phyloP scores from a whole-genome alignment of 2,888 invertebrate genomes.

The Dryobotodes eremita region DNA sequence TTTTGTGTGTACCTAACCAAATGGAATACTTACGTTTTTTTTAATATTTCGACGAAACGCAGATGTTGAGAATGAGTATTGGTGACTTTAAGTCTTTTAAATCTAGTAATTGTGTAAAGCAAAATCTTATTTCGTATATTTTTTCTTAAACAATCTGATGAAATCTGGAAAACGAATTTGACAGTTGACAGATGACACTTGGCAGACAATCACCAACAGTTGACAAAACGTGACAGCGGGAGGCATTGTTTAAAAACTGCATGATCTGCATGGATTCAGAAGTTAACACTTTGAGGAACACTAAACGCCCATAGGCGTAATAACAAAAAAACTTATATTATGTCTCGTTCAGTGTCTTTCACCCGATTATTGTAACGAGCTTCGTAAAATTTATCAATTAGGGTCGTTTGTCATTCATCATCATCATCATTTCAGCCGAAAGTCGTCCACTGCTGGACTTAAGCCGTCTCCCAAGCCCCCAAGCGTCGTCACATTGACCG shows the following conservation, averaged over 20 bases:
- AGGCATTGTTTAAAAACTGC: neutral
- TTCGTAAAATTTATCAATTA: neutral
- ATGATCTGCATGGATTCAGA: neutral
- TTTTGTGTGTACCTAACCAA: neutral
- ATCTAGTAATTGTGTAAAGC: neutral
- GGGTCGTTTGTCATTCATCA: neutral
- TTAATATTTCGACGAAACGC: neutral
- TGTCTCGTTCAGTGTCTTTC: neutral
- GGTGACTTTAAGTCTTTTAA: slow-evolving; percentile 3
- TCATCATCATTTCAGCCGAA: neutral
- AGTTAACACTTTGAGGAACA: neutral
- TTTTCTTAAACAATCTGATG: slow-evolving; percentile 40
- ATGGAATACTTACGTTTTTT: slow-evolving; percentile 45
- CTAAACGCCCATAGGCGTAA: neutral
- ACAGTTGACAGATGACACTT: slow-evolving; percentile 15
- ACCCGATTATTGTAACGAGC: slow-evolving; percentile 5
- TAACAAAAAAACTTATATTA: neutral
- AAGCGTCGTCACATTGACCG: neutral
- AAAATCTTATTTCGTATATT: neutral
- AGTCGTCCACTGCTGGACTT: neutral
- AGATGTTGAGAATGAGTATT: neutral
- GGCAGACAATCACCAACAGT: neutral
- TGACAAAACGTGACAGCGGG: neutral
- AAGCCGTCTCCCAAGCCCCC: neutral
- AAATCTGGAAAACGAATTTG: slow-evolving; percentile 37